Percentiles rank a stretch among this genome's conserved stretches.
Evolutionary conservation across 2,797 vertebrate genomes (phyloP).

Genomic region (Epinephelus malabaricus): DNA sequence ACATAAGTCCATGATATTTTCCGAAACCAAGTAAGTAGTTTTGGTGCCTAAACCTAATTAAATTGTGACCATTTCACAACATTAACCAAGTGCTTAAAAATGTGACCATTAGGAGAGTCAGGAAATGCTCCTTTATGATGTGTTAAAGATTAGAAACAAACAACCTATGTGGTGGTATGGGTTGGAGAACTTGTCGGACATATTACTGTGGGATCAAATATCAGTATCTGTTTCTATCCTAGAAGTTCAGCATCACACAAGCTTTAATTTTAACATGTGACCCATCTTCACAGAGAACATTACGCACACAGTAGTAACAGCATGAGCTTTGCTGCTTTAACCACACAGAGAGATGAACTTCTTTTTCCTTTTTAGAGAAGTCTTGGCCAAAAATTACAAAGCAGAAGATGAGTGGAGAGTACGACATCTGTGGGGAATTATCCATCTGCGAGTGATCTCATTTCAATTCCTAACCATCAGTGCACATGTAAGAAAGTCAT

Average conservation of each 20-base stretch:
- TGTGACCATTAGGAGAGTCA: no score
- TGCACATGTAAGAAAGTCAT: conserved; percentile 65
- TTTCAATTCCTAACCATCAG: conserved; percentile 64
- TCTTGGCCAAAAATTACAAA: conserved; percentile 61
- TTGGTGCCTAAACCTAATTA: no score
- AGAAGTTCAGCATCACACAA: neutral
- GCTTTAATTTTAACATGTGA: conserved; percentile 7
- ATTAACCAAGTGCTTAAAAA: no score
- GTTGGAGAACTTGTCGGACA: neutral
- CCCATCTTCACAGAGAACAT: neutral
- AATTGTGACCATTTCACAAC: no score
- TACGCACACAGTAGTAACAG: neutral
- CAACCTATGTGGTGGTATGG: no score
- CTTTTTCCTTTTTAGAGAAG: conserved; percentile 17
- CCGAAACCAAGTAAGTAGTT: no score
- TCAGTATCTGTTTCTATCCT: neutral
- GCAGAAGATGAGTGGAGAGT: conserved; percentile 57
- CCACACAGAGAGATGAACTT: conserved; percentile 39
- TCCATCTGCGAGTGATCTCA: conserved; percentile 70
- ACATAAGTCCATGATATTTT: no score
- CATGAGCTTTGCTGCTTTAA: conserved; percentile 46
- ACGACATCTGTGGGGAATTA: conserved; percentile 71
- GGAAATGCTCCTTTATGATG: no score
- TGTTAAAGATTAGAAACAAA: no score
- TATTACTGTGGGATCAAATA: neutral